Evolutionary conservation across 1,140 invertebrate genomes (phyloP).

Genomic region (Anoplolepis gracilipes): DNA sequence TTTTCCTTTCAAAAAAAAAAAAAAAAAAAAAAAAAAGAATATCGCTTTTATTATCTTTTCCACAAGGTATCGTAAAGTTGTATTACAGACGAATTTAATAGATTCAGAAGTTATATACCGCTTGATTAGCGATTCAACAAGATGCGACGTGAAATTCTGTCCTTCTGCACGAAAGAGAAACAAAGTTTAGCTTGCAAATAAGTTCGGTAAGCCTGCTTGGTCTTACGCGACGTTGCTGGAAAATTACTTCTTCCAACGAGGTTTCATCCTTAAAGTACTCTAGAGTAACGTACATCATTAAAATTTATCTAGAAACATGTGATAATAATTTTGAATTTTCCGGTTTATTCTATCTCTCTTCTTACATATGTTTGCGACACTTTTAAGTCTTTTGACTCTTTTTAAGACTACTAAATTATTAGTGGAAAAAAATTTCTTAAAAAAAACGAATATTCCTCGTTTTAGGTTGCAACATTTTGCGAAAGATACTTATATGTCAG

Average conservation of each 20-base stretch:
- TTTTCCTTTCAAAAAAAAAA: background rate
- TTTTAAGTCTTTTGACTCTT: background rate
- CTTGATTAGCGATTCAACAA: slow-evolving; percentile 45
- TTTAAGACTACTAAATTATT: slow-evolving; percentile 12
- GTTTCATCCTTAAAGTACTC: background rate
- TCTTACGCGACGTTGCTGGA: slow-evolving; percentile 26
- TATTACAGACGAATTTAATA: background rate
- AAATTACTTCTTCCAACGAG: slow-evolving; percentile 27
- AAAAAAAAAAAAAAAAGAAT: background rate
- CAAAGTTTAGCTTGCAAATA: slow-evolving; percentile 57
- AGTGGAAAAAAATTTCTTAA: background rate
- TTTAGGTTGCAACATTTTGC: background rate
- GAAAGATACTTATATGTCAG: too few relatives aligned
- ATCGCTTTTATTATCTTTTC: background rate
- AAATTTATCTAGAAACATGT: background rate
- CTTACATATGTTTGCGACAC: too few relatives aligned
- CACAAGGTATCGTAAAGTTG: background rate
- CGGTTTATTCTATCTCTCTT: background rate
- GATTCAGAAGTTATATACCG: slow-evolving; percentile 2
- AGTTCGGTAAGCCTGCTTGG: slow-evolving; percentile 4
- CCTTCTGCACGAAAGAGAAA: slow-evolving; percentile 14
- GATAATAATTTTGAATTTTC: slow-evolving; percentile 21
- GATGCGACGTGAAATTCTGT: slow-evolving; percentile 31
- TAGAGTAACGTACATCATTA: slow-evolving; percentile 22
- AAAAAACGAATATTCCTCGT: background rate